Percentiles rank a stretch among this genome's conserved stretches.
Conservation (phyloP, 2,113 vertebrate genomes). For the Sturnira hondurensis region DNA sequence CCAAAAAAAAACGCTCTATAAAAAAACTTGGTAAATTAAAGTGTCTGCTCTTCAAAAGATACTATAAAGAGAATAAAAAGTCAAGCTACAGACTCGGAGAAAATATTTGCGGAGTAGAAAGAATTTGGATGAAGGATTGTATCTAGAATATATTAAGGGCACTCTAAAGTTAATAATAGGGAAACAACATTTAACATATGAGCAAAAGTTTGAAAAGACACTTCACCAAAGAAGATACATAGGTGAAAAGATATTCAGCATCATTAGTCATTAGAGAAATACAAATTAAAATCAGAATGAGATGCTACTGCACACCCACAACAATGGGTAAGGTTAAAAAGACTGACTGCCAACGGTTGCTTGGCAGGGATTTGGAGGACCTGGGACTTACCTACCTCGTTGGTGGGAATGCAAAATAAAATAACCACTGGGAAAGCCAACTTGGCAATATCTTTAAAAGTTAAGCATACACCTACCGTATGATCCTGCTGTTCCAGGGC, state of each 20-base stretch:
- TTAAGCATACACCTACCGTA: neutral
- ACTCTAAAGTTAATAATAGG: neutral
- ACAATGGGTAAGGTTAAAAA: neutral
- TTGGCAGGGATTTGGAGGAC: neutral
- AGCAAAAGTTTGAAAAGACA: neutral
- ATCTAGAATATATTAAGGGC: neutral
- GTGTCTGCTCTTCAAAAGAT: neutral
- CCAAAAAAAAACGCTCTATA: neutral
- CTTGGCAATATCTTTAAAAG: neutral
- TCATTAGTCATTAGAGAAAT: neutral
- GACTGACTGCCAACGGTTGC: neutral
- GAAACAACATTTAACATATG: neutral
- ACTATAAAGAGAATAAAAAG: neutral
- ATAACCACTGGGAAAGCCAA: neutral
- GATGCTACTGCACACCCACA: neutral
- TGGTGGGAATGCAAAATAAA: neutral
- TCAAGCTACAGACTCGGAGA: neutral
- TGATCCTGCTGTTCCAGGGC: neutral
- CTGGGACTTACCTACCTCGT: neutral
- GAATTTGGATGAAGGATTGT: neutral
- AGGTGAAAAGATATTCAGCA: neutral
- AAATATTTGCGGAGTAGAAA: neutral
- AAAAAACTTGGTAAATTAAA: neutral
- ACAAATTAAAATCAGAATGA: neutral
- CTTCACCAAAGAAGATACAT: neutral